These are phyloP conservation scores for Notoglanidium macrostoma DNA, from an alignment of 2,797 vertebrate species.

Conservation along the genomic window DNA sequence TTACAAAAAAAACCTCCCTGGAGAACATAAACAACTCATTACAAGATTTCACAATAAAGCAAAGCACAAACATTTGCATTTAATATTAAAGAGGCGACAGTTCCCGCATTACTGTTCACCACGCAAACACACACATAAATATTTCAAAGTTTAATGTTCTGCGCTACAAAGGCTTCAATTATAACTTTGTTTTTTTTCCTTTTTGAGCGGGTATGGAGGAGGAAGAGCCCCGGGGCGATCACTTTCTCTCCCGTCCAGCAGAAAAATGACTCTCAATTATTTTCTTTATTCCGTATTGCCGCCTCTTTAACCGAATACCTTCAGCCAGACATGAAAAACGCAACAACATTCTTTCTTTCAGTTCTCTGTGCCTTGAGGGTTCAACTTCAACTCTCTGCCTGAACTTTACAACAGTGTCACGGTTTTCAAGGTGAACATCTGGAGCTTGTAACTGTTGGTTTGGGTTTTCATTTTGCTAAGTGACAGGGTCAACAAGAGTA, in stretches of 20 bases:
- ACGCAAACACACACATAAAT: slow-evolving; percentile 47
- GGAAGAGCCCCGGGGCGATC: slow-evolving; percentile 49
- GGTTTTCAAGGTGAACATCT: slow-evolving; percentile 7
- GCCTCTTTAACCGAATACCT: slow-evolving; percentile 50
- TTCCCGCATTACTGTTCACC: slow-evolving; percentile 40
- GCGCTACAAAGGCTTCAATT: slow-evolving; percentile 58
- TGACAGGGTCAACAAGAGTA: not conserved
- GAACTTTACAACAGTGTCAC: not conserved
- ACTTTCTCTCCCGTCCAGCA: slow-evolving; percentile 51
- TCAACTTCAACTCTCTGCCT: not conserved
- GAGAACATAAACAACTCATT: slow-evolving; percentile 48
- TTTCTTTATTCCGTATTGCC: slow-evolving; percentile 56
- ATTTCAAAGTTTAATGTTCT: slow-evolving; percentile 55
- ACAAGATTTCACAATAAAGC: slow-evolving; percentile 45
- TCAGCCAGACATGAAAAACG: slow-evolving; percentile 49
- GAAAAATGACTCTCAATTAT: slow-evolving; percentile 53
- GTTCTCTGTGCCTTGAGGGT: not conserved
- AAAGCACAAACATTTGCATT: slow-evolving; percentile 53
- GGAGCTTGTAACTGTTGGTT: not conserved
- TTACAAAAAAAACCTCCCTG: slow-evolving; percentile 17
- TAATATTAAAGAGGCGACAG: slow-evolving; percentile 54
- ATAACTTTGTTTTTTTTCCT: slow-evolving; percentile 47
- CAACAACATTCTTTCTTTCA: not conserved
- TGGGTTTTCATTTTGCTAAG: not conserved
- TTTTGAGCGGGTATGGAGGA: slow-evolving; percentile 28